These are phyloP conservation scores for Agapetus fuscipes DNA, from an alignment of 2,888 invertebrate species.

Conservation along the genomic window DNA sequence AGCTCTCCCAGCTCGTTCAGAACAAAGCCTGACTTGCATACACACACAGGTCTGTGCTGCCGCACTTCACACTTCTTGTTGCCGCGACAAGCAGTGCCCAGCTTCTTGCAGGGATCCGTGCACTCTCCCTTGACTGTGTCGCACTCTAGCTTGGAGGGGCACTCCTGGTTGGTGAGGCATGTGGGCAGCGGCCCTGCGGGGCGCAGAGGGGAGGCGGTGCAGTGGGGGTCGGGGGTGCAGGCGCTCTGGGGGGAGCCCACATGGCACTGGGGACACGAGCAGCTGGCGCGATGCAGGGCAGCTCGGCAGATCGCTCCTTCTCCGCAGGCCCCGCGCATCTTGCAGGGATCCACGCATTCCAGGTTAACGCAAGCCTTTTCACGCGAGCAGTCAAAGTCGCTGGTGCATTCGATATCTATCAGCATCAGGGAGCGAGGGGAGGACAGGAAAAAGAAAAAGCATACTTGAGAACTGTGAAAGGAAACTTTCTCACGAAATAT, in stretches of 20 bases:
- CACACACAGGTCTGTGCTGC: constrained; percentile 75
- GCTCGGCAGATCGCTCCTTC: constrained; percentile 82
- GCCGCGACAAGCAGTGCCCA: constrained; percentile 60
- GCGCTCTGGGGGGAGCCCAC: constrained; percentile 71
- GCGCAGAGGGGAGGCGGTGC: constrained; percentile 53
- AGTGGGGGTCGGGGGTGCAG: constrained; percentile 72
- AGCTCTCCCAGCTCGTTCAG: constrained; percentile 81
- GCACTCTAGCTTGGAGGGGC: constrained; percentile 67
- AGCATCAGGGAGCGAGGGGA: constrained; percentile 45
- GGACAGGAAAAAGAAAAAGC: constrained; percentile 58
- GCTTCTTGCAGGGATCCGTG: constrained; percentile 65
- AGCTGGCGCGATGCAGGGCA: constrained; percentile 74
- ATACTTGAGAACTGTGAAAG: constrained; percentile 82
- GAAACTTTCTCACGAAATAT: constrained; percentile 70
- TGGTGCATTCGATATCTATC: constrained; percentile 77
- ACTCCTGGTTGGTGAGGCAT: constrained; percentile 61
- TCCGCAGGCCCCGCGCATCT: constrained; percentile 80
- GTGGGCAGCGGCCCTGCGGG: constrained; percentile 42
- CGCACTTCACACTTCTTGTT: constrained; percentile 85
- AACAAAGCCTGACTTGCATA: constrained; percentile 81
- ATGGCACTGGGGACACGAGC: constrained; percentile 82
- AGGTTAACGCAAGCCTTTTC: constrained; percentile 87
- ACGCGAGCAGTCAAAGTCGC: constrained; percentile 84
- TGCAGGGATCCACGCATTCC: constrained; percentile 86
- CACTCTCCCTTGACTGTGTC: constrained; percentile 61